A percentile compares a stretch with the other conserved stretches of the same genome.
phyloP scores from a whole-genome alignment of 2,888 invertebrate genomes.

The Tholera decimalis region DNA sequence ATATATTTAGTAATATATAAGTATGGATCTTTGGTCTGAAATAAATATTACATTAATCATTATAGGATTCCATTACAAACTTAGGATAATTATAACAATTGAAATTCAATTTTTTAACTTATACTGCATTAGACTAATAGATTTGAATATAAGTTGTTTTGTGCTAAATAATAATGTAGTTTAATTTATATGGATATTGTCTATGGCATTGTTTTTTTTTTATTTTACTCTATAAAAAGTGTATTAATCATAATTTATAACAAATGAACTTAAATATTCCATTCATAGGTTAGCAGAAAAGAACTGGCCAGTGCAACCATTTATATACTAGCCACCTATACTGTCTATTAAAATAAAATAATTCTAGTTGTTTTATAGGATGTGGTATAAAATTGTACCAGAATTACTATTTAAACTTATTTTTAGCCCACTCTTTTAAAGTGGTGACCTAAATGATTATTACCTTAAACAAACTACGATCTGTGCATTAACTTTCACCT shows the following conservation, averaged over 20 bases:
- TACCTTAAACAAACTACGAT: slow-evolving; percentile 30
- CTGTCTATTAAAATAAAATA: too few relatives aligned
- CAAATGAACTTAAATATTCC: too few relatives aligned
- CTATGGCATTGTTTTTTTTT: slow-evolving; percentile 9
- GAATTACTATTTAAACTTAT: neutral
- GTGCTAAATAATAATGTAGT: neutral
- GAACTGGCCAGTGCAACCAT: too few relatives aligned
- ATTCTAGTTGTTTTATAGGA: neutral
- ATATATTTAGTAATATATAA: slow-evolving; percentile 37
- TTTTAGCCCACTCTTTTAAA: slow-evolving; percentile 24
- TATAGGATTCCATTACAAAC: slow-evolving; percentile 28
- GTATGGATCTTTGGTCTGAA: too few relatives aligned
- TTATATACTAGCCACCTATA: neutral
- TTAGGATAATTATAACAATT: slow-evolving; percentile 14
- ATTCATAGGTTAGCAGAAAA: too few relatives aligned
- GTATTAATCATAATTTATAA: too few relatives aligned
- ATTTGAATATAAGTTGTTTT: neutral
- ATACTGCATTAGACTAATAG: neutral
- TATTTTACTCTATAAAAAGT: slow-evolving; percentile 15
- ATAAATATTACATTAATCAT: slow-evolving; percentile 28
- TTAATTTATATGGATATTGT: slow-evolving; percentile 8
- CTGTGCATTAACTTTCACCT: slow-evolving; percentile 39
- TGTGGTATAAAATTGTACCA: slow-evolving; percentile 4
- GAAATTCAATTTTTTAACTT: neutral
- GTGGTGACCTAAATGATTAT: slow-evolving; percentile 34